Evolutionary conservation across 2,797 vertebrate species (phyloP), one percentile per base, ranked within the genome.

Genomic region (Cyclopterus lumpus): DNA sequence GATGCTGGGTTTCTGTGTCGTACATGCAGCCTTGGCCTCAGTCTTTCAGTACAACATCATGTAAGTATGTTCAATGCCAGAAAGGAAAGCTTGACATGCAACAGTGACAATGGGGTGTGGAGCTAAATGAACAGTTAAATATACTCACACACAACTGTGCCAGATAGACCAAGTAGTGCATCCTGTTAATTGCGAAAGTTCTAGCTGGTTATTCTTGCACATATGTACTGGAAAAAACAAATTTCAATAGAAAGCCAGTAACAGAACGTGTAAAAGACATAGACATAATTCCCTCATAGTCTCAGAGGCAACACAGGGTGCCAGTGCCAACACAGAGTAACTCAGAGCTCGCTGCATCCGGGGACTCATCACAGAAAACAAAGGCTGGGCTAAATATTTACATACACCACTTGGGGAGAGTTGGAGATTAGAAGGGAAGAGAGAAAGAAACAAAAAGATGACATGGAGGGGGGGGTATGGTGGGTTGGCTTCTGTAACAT

Each of bases 331-430:
- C 70, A 73, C 42, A 46, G 59, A 71, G 71, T 66, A 60, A 80
- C 59, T 66, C 36, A 34, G 71, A 77, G 71, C 70, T 55, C 46
- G 69, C 75, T 71, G 72, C 73, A 84, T 82, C 77, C 53, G 22
- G 71, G 84, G 72, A 69, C 77, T 73, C 68, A 64, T 83, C 81
- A 72, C 22, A 60, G 61, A 32, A 86, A 87, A 89, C 86, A 85
- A 88, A 84, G 68, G 73, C 73, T 57, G 61, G 77, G 82, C 80
- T 86, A 63, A 80, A 88, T 87, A 90, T 93, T 92, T 87, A 90
- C 88, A 90, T 83, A 61, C 74, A 84, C 62, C 84, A 87, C 83
- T 67, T 58, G 64, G 83, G 77, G 85, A 87, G 80, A 34, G 73
- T 68, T 69, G 63, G 71, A 88, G 87, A 94, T 93, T 87, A 90